Percentiles rank a stretch among this genome's conserved stretches.
Evolutionary conservation across 1,140 invertebrate species (phyloP).

Genomic region (Capitella teleta): DNA sequence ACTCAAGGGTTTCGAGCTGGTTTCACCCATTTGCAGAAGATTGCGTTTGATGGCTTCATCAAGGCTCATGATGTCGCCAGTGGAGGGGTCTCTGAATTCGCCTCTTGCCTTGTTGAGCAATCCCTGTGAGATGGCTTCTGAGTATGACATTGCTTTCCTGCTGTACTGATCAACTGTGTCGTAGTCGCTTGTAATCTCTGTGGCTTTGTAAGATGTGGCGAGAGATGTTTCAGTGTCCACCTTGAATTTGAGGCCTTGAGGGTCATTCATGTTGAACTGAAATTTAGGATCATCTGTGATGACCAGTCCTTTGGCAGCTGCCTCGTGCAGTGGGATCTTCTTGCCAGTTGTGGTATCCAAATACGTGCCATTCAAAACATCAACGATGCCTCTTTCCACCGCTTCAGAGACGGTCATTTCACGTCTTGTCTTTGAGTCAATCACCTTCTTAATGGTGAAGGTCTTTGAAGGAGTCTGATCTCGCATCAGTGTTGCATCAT

Average conservation of each 20-base stretch:
- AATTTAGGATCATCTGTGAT: constrained; percentile 46
- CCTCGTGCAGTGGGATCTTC: constrained; percentile 52
- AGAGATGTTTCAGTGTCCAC: constrained; percentile 55
- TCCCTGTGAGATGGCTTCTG: constrained; percentile 60
- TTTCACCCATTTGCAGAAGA: constrained; percentile 59
- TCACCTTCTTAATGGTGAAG: constrained; percentile 43
- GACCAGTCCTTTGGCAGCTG: constrained; percentile 55
- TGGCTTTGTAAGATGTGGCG: constrained; percentile 50
- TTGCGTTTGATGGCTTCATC: constrained; percentile 62
- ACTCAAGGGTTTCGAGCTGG: constrained; percentile 43
- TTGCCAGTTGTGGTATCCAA: constrained; percentile 59
- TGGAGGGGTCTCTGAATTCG: constrained; percentile 63
- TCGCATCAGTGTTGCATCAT: background rate
- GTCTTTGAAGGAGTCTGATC: constrained; percentile 48
- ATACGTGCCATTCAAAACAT: constrained; percentile 46
- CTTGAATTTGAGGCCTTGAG: constrained; percentile 48
- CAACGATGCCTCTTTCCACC: constrained; percentile 63
- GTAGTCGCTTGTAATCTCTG: background rate
- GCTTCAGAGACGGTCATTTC: constrained; percentile 36
- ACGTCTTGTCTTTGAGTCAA: constrained; percentile 55
- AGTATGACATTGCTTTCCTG: background rate
- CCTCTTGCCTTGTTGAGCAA: constrained; percentile 63
- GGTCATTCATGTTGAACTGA: constrained; percentile 43
- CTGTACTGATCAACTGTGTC: background rate
- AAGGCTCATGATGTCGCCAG: constrained; percentile 57